These are phyloP conservation scores for Phalacrocorax pelagicus DNA, from an alignment of 2,113 vertebrate genomes.

Conservation along the genomic window DNA sequence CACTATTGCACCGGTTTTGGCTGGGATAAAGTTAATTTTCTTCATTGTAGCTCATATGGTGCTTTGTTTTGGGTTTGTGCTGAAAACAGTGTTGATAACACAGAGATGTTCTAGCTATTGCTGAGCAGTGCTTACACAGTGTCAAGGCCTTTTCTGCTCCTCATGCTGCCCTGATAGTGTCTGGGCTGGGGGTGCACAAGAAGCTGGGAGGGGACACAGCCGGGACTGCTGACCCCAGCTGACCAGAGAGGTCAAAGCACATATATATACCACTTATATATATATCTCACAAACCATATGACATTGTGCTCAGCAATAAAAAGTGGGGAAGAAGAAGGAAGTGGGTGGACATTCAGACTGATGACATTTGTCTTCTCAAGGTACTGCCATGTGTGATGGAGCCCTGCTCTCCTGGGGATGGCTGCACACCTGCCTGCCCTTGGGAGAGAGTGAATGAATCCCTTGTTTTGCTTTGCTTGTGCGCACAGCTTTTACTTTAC, in stretches of 20 bases:
- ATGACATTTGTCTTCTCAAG: accelerated
- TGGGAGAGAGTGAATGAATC: neutral
- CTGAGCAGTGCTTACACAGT: neutral
- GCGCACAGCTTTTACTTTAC: neutral
- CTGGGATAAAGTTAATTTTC: neutral
- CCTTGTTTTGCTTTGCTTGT: neutral
- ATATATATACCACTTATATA: neutral
- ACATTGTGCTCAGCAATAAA: neutral
- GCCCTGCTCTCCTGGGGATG: neutral
- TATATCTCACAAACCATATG: neutral
- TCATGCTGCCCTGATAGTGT: accelerated
- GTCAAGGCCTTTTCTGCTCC: neutral
- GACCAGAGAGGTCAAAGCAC: neutral
- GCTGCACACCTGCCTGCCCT: accelerated
- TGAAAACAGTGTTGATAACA: neutral
- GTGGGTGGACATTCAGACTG: accelerated
- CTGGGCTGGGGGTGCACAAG: neutral
- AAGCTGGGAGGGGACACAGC: neutral
- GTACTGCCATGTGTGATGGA: accelerated
- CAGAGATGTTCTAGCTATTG: neutral
- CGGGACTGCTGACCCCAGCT: neutral
- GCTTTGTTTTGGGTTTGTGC: neutral
- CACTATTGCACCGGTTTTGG: neutral
- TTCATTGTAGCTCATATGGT: neutral
- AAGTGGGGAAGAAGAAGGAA: neutral